A percentile compares a stretch with the other conserved stretches of the same genome.
These are phyloP conservation scores for Dipus sagitta DNA, from an alignment of 2,797 vertebrate genomes.

Conservation along the genomic window DNA sequence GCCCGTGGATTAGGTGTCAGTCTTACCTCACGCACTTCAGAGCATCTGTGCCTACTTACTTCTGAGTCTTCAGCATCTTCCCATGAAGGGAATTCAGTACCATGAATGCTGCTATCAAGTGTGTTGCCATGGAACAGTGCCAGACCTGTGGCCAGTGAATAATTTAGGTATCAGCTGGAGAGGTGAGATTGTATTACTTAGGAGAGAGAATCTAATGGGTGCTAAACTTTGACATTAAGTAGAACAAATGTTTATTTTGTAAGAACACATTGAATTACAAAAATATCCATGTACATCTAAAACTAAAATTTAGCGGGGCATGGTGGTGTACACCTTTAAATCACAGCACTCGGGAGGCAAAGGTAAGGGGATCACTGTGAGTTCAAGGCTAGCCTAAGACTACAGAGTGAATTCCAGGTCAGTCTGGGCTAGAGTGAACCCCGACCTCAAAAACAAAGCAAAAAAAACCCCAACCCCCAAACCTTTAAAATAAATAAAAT, in stretches of 20 bases:
- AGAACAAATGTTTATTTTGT: conserved; percentile 56
- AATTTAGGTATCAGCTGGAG: conserved; percentile 85
- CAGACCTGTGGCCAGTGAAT: conserved; percentile 85
- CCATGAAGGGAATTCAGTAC: conserved; percentile 60
- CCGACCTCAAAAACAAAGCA: too few species aligned
- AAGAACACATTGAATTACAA: conserved; percentile 47
- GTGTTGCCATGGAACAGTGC: conserved; percentile 62
- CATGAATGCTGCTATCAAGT: conserved; percentile 60
- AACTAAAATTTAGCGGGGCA: conserved; percentile 35
- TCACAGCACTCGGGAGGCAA: too few species aligned
- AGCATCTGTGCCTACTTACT: conserved; percentile 29
- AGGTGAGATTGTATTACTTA: conserved; percentile 86
- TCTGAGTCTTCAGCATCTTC: conserved; percentile 74
- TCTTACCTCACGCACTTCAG: background rate
- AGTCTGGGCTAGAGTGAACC: too few species aligned
- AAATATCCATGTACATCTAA: background rate
- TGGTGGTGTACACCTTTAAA: too few species aligned
- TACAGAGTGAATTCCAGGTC: too few species aligned
- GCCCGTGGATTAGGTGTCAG: background rate
- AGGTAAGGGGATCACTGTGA: too few species aligned
- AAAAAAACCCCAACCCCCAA: too few species aligned
- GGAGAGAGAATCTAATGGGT: conserved; percentile 66
- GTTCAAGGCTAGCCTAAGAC: too few species aligned
- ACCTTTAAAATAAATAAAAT: too few species aligned
- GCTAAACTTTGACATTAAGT: conserved; percentile 66